Conservation (phyloP, 2,888 invertebrate genomes). For the Ramazzottius varieornatus region DNA sequence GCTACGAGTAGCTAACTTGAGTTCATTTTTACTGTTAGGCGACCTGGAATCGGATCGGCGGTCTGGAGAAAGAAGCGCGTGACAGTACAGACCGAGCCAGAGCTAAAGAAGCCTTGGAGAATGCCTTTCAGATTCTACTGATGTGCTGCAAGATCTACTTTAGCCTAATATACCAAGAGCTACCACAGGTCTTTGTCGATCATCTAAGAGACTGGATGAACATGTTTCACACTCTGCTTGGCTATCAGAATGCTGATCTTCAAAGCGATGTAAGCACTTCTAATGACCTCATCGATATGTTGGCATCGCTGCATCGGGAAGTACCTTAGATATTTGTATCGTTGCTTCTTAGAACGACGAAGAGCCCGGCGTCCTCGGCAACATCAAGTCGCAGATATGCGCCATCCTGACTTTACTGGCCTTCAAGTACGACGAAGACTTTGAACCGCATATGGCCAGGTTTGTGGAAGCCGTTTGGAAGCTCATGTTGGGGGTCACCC, state of each 20-base stretch:
- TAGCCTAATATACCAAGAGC: background rate
- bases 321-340: too few relatives aligned
- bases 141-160: background rate
- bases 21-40: background rate
- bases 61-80: background rate
- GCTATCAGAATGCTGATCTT: background rate
- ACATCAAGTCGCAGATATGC: conserved; percentile 77
- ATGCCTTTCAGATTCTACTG: conserved; percentile 1
- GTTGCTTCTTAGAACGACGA: conserved; percentile 43
- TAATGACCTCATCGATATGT: too few relatives aligned
- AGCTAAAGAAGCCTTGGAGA: background rate
- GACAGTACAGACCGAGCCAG: background rate
- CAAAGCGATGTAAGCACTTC: conserved; percentile 1
- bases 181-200: conserved; percentile 1
- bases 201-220: background rate
- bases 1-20: too few relatives aligned
- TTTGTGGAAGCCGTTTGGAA: conserved; percentile 91
- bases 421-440: conserved; percentile 92
- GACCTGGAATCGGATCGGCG: background rate
- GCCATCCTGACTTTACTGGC: conserved; percentile 65
- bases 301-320: too few relatives aligned
- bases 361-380: conserved; percentile 62
- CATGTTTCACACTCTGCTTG: background rate
- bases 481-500: conserved; percentile 53
- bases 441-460: conserved; percentile 53